Evolutionary conservation across 2,888 invertebrate species (phyloP), one percentile per base, ranked within the genome.

Genomic region (Eupithecia insigniata): DNA sequence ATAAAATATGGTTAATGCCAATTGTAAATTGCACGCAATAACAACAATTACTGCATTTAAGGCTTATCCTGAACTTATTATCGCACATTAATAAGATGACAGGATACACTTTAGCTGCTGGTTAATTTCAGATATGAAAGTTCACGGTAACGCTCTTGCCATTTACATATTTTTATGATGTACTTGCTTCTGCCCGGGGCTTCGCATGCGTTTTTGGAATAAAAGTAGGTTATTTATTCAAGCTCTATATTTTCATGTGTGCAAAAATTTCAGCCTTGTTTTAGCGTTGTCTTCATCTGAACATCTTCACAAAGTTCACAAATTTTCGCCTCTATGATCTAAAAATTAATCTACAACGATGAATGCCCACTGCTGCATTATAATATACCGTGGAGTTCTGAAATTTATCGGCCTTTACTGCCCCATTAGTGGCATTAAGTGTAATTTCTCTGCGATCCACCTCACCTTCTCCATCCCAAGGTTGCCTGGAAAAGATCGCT

Each of bases 1-100:
- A 55, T 65, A 61, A 62, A 64, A 70, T 43, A 70, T 66, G 66
- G 65, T 67, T 71, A 69, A 74, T 74, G 62, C 16, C 51, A 76
- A 70, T 62, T 36, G 43, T 67, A 39, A 70, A 67, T 72, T 70
- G 69, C 58, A 58, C 68, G 60, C 69, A 72, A 69, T 71, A 70
- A 61, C 60, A 34, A 51, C 66, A 66, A 66, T 73, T 43, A 65
- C 12, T 64, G 64, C 64, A 64, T 32, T 62, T 62, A 62, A 62
- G 30, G 60, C n/a, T 62, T 62, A 34, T n/a, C 34, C 32, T 34
- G n/a, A n/a, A n/a, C 30, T n/a, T 62, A 34, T 32, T 62, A 22
- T 34, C 10, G 32, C n/a, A 34, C 3, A 32, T 34, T 12, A 32
- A 32, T 34, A 32, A 34, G 10, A n/a, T 34, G 34, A n/a, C 61